These are phyloP conservation scores for Eupithecia subumbrata DNA, from an alignment of 2,888 invertebrate genomes.

Conservation along the genomic window DNA sequence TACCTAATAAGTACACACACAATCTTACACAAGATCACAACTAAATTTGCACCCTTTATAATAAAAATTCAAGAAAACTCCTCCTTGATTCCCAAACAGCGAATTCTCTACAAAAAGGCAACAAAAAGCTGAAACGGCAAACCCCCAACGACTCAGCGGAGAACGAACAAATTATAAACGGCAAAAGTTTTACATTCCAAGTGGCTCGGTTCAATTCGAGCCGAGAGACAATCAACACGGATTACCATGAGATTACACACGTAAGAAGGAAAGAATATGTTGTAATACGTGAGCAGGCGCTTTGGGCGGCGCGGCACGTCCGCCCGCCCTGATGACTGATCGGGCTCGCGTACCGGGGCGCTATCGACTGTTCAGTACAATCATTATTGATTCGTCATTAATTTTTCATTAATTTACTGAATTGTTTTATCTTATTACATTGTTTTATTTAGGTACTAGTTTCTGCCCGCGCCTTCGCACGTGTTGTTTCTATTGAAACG, in stretches of 20 bases:
- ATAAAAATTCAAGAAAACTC: slow-evolving; percentile 7
- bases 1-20: not conserved
- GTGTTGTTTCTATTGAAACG: no score
- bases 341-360: not conserved
- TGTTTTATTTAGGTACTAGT: no score
- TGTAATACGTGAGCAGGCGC: slow-evolving; percentile 50
- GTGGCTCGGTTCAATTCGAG: slow-evolving; percentile 42
- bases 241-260: slow-evolving; percentile 48
- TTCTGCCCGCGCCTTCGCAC: no score
- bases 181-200: slow-evolving; percentile 46
- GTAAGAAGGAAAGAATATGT: slow-evolving; percentile 48
- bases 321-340: slow-evolving; percentile 18
- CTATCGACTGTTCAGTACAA: not conserved
- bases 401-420: not conserved
- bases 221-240: slow-evolving; percentile 46
- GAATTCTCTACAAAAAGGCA: slow-evolving; percentile 22
- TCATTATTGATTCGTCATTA: not conserved
- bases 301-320: slow-evolving; percentile 48
- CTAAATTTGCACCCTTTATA: not conserved
- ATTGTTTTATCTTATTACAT: not conserved
- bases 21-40: not conserved
- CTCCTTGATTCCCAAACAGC: not conserved
- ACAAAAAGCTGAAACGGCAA: slow-evolving; percentile 31
- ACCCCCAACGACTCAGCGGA: slow-evolving; percentile 33
- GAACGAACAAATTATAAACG: slow-evolving; percentile 44